Conservation (phyloP, 2,113 vertebrate species). For the Saguinus midas region DNA sequence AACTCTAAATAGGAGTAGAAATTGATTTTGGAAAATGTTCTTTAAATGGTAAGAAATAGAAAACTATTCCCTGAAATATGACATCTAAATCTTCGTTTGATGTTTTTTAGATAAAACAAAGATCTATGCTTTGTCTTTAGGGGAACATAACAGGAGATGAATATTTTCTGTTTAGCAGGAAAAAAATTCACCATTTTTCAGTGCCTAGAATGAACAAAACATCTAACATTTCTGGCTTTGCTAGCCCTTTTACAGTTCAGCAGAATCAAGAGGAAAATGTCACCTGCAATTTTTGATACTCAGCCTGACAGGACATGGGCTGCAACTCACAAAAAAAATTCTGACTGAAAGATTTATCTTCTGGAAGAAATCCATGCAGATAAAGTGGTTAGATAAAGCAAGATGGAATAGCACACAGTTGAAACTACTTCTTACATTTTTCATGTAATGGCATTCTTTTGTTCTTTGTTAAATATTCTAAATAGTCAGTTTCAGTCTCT, state of each 20-base stretch:
- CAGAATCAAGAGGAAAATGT: slow-evolving; percentile 67
- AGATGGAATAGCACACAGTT: slow-evolving; percentile 78
- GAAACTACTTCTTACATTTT: slow-evolving; percentile 78
- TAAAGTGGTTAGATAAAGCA: slow-evolving; percentile 83
- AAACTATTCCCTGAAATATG: not conserved
- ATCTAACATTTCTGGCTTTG: slow-evolving; percentile 68
- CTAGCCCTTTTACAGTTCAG: slow-evolving; percentile 62
- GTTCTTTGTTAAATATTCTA: slow-evolving; percentile 81
- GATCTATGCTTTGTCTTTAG: slow-evolving; percentile 12
- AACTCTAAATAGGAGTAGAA: slow-evolving; percentile 42
- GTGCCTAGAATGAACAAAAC: not conserved
- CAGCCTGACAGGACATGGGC: slow-evolving; percentile 54
- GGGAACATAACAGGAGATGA: not conserved
- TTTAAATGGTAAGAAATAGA: slow-evolving; percentile 37
- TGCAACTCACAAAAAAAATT: slow-evolving; percentile 66
- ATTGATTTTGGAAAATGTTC: slow-evolving; percentile 53
- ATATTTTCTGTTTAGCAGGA: slow-evolving; percentile 31
- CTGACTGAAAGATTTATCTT: slow-evolving; percentile 84
- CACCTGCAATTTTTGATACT: slow-evolving; percentile 73
- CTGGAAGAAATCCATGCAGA: slow-evolving; percentile 82
- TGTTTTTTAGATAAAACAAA: slow-evolving; percentile 39
- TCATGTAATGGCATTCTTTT: slow-evolving; percentile 78
- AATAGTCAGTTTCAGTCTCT: slow-evolving; percentile 65
- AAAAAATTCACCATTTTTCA: not conserved
- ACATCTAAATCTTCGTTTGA: slow-evolving; percentile 15